Evolutionary conservation across 1,140 invertebrate genomes (phyloP).

Genomic region (Pteromalus puparum): DNA sequence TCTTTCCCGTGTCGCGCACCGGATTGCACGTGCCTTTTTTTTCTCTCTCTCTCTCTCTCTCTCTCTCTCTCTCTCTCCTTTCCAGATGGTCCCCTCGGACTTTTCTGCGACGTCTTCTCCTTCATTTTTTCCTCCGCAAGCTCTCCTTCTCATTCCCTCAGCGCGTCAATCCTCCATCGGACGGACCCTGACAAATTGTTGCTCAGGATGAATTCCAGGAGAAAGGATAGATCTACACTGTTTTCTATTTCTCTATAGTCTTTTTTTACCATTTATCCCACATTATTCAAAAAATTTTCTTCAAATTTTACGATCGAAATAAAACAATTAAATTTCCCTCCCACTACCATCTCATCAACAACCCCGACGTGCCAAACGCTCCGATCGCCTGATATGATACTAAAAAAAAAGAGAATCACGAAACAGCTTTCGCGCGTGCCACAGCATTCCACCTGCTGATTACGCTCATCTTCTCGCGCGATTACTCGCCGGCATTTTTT

Average conservation of each 20-base stretch:
- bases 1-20: background rate
- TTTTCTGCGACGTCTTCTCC: background rate
- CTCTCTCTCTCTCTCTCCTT: background rate
- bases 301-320: no score
- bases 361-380: background rate
- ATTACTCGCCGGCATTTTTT: background rate
- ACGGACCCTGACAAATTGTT: constrained; percentile 26
- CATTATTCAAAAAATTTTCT: background rate
- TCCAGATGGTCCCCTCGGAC: background rate
- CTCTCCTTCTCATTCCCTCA: background rate
- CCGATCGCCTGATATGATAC: background rate
- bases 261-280: background rate
- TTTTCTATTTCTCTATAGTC: background rate
- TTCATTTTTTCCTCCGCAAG: background rate
- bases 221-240: background rate
- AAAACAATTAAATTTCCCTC: no score
- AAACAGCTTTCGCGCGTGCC: constrained; percentile 25
- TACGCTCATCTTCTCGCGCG: constrained; percentile 22
- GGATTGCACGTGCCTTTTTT: background rate
- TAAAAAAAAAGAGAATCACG: constrained; percentile 20
- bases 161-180: constrained; percentile 8
- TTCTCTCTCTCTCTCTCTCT: background rate
- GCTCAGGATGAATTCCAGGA: background rate
- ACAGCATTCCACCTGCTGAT: constrained; percentile 41
- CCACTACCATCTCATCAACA: no score